Base-by-base conservation (phyloP, 2,113 vertebrate species). In the Megaceryle maxima region DNA sequence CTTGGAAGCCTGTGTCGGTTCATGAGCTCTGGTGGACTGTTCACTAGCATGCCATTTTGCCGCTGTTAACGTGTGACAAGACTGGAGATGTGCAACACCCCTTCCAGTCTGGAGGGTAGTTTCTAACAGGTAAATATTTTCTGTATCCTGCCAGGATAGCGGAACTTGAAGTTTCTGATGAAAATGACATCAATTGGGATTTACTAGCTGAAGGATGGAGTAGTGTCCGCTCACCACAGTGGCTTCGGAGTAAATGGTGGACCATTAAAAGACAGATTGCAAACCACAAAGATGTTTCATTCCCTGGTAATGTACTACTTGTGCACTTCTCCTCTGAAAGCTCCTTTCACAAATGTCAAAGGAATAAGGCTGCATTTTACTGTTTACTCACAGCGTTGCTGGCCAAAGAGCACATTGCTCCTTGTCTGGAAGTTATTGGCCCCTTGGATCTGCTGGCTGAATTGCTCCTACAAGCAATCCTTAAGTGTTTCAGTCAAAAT, bases 191-290 rank as follows among this genome's bases (percentile, higher is more conserved):
- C 94, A 99, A 99, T 41, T 99, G 99, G 99, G 99, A 99, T 96
- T 98, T 99, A 18, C 97, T 99, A 39, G 98, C 99, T 1, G 99
- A 99, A 70, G 99, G 99, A 62, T 99, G 99, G 99, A 99, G 98
- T 94, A 99, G 99, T 78, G 99, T 99, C 50, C 99, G 99, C 31
- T 99, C 99, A 48, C 99, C 99, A 9, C 99, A 99, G 83, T 99
- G 99, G 99, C 99, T 99, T 74, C 98, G 99, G 55, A 99, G 99
- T 88, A 99, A 99, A 98, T 99, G 99, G 99, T 99, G 99, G 99
- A 99, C 99, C 94, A 99, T 99, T 97, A 99, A 99, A 98, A 99
- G 99, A 91, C 99, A 99, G 98, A 99, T 99, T 74, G 98, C 99
- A 97, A 99, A 99, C 97, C 99, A 99, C 98, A 99, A 99, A 96